Base-by-base conservation (phyloP, 1,140 invertebrate species). In the Trichonephila clavipes region DNA sequence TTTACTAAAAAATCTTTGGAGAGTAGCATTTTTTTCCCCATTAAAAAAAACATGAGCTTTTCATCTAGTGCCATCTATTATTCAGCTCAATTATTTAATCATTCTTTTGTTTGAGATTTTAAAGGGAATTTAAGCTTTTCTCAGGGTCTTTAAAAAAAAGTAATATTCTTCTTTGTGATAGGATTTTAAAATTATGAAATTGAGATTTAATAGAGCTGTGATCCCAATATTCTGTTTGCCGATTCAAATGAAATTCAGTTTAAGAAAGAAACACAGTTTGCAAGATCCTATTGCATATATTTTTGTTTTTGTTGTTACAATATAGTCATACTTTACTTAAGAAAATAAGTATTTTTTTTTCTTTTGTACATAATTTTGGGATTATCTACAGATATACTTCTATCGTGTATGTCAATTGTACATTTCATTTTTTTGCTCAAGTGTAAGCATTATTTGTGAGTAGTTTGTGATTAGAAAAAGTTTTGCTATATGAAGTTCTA, bases 401-500 rank as follows among this genome's bases (percentile, higher is more conserved):
- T 90, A 58, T 81, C 72, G n/a, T 77, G 44, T 90, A 40, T 90
- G 89, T 90, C 61, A 89, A 89, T 10, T 81, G 86, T 88, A 93
- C 28, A 88, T 93, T 88, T 93, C 86, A 81, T 93, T 92, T 40
- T 40, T 88, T 93, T 93, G 92, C 92, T 93, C 92, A 93, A 93
- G 86, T 93, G 92, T 66, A 93, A 93, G 92, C 92, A 93, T 87
- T 91, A 51, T 83, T 87, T 19, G 40, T 59, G n/a, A 58, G 44
- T 88, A 62, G 85, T 88, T 51, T 51, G 19, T 93, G 83, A 77
- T 51, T 92, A 66, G 51, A 51, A 58, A 51, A 58, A 34, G 61
- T 72, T 92, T 91, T 83, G 83, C 40, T 72, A 81, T 88, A 64
- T 40, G 34, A 81, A n/a, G 62, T 93, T 82, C 51, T 58, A 87